Conservation (phyloP, 2,888 invertebrate genomes). For the Acleris cristana region DNA sequence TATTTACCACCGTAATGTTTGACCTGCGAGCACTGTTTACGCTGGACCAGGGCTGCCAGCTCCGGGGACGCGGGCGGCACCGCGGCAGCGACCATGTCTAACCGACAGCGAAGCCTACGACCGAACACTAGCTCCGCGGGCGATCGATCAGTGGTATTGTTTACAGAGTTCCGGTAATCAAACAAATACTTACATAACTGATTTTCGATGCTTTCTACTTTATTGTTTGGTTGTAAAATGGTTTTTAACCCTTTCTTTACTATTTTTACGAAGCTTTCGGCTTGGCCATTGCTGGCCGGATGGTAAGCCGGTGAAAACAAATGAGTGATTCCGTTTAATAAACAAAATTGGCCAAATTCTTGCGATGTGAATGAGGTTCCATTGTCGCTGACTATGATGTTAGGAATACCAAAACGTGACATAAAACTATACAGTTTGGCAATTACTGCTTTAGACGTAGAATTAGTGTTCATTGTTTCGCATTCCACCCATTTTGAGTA, state of each 20-base stretch:
- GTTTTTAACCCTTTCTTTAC: conserved; percentile 46
- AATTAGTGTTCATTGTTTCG: conserved; percentile 32
- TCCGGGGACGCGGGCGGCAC: conserved; percentile 23
- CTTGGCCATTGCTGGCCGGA: conserved; percentile 41
- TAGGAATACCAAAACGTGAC: conserved; percentile 42
- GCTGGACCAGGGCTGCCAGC: conserved; percentile 19
- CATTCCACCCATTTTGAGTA: conserved; percentile 29
- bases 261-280: conserved; percentile 39
- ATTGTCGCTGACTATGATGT: conserved; percentile 44
- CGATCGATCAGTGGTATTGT: conserved; percentile 38
- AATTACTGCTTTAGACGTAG: conserved; percentile 39
- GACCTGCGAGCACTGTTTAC: conserved; percentile 40
- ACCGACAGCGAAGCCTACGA: conserved; percentile 33
- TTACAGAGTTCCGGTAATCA: conserved; percentile 36
- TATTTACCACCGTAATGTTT: conserved; percentile 25
- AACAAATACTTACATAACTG: conserved; percentile 38
- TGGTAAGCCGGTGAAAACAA: conserved; percentile 43
- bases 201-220: conserved; percentile 5
- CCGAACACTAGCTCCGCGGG: conserved; percentile 41
- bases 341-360: conserved; percentile 43
- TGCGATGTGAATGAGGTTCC: conserved; percentile 42
- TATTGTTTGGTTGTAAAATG: conserved; percentile 17
- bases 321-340: conserved; percentile 42
- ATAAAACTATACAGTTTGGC: conserved; percentile 43
- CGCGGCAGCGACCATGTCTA: conserved; percentile 38